A percentile compares a stretch with the other conserved stretches of the same genome.
Conservation (phyloP, 23 tunicate species). For the Styela clava region DNA sequence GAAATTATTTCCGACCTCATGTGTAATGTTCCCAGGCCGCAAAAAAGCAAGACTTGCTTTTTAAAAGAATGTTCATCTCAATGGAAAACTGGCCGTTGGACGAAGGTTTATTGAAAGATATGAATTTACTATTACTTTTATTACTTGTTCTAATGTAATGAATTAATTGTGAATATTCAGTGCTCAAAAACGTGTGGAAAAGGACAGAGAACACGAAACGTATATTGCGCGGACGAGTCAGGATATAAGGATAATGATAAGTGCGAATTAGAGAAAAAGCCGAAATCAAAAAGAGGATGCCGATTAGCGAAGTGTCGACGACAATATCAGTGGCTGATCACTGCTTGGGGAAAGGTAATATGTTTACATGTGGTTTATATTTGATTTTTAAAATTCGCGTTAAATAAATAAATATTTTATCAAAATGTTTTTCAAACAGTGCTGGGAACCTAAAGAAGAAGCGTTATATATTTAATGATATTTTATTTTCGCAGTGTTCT, state of each 20-base stretch:
- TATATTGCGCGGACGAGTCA: constrained; percentile 51
- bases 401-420: background rate
- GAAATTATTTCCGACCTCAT: constrained; percentile 3
- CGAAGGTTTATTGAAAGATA: constrained; percentile 51
- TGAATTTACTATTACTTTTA: no score
- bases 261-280: constrained; percentile 46
- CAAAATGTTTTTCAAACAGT: no score
- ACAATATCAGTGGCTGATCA: constrained; percentile 76
- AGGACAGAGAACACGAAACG: constrained; percentile 51
- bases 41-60: constrained; percentile 22
- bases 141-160: no score
- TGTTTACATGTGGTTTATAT: no score
- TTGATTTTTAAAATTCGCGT: background rate
- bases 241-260: constrained; percentile 21
- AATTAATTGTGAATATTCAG: no score
- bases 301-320: constrained; percentile 55
- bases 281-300: constrained; percentile 47
- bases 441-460: no score
- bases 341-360: constrained; percentile 81
- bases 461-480: no score
- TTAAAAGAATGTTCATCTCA: constrained; percentile 43
- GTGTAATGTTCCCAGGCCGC: constrained; percentile 41
- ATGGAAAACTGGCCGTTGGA: constrained; percentile 75
- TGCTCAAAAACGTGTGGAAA: constrained; percentile 81
- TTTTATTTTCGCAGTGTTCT: constrained; percentile 81